phyloP scores from a whole-genome alignment of 2,113 vertebrate genomes.

The Coracopsis vasa region DNA sequence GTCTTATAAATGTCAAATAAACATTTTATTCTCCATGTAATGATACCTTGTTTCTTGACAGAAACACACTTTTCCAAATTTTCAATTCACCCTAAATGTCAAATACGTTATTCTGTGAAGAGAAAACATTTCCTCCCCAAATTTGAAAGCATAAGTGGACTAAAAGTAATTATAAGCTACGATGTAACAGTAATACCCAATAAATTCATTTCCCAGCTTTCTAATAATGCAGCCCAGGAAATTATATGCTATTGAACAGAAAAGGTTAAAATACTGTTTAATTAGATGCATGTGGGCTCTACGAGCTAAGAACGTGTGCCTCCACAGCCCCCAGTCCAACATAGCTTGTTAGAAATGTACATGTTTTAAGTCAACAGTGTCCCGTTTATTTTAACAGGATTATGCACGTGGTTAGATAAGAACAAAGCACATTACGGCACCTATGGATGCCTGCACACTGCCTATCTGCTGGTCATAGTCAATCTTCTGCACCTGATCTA shows the following conservation, averaged over 20 bases:
- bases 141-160: not conserved
- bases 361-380: not conserved
- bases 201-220: not conserved
- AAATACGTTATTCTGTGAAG: not conserved
- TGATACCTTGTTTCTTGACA: not conserved
- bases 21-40: not conserved
- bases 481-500: not conserved
- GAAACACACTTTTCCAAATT: not conserved
- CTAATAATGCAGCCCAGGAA: not conserved
- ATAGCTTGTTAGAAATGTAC: not conserved
- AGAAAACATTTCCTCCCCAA: not conserved
- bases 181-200: not conserved
- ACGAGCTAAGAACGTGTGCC: not conserved
- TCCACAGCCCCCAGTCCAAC: not conserved
- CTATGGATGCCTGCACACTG: not conserved
- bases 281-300: not conserved
- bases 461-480: not conserved
- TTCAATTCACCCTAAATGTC: not conserved
- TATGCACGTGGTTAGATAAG: not conserved
- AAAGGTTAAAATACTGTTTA: not conserved
- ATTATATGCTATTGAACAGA: not conserved
- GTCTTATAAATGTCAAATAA: not conserved
- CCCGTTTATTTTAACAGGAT: not conserved
- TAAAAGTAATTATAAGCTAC: not conserved
- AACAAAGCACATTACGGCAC: not conserved